Conservation (phyloP, 2,797 vertebrate species). For the Phataginus tricuspis region DNA sequence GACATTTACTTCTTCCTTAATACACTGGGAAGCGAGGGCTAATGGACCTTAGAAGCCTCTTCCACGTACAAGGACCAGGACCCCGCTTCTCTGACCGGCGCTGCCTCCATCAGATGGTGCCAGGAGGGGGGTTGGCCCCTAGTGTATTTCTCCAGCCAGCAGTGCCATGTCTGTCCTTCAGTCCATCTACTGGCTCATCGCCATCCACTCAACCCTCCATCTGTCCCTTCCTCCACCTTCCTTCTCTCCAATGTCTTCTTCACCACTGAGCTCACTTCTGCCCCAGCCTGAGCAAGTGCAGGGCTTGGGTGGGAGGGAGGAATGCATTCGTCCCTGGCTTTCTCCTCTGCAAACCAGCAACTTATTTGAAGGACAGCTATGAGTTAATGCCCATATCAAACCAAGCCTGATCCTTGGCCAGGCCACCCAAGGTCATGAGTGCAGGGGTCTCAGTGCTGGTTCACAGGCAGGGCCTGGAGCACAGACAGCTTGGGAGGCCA, state of each 20-base stretch:
- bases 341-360: neutral
- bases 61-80: neutral
- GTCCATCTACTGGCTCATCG: fast-evolving
- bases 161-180: neutral
- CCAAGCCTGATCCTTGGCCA: neutral
- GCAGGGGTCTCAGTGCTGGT: fast-evolving
- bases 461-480: neutral
- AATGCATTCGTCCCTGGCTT: fast-evolving
- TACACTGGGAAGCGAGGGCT: too few species aligned
- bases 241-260: neutral
- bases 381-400: fast-evolving
- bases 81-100: neutral
- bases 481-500: neutral
- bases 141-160: too few species aligned
- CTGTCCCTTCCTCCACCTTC: too few species aligned
- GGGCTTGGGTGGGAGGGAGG: too few species aligned
- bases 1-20: too few species aligned
- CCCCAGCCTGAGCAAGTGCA: fast-evolving
- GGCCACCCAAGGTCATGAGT: fast-evolving
- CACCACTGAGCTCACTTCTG: neutral
- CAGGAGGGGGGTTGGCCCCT: fast-evolving
- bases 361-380: neutral
- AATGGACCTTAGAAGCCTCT: neutral
- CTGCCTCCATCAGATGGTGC: neutral
- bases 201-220: too few species aligned